A percentile compares a stretch with the other conserved stretches of the same genome.
Conservation (phyloP, 2,797 vertebrate species). For the Scolopax rusticola region DNA sequence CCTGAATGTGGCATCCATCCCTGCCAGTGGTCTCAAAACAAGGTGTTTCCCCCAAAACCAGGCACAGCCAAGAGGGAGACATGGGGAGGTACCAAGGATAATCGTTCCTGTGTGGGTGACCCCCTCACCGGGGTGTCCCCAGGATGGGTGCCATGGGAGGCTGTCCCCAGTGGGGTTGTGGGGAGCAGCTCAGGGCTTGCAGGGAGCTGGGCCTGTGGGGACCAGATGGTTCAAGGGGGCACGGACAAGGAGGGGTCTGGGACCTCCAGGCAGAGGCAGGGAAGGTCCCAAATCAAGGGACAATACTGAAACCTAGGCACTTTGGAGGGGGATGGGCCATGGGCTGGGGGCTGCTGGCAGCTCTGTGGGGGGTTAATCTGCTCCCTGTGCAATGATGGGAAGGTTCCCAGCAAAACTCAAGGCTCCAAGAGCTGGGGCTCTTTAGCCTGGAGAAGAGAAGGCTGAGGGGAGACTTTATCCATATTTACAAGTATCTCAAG, state of each 20-base stretch:
- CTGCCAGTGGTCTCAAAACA: accelerated
- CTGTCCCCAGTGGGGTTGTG: neutral
- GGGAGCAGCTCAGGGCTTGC: neutral
- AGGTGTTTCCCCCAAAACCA: neutral
- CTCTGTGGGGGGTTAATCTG: neutral
- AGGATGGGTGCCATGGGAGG: accelerated
- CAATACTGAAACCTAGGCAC: accelerated
- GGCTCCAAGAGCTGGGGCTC: no score
- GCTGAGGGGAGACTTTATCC: no score
- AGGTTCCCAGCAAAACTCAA: neutral
- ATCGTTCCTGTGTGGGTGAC: accelerated
- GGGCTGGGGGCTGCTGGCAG: neutral
- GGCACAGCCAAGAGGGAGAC: neutral
- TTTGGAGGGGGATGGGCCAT: accelerated
- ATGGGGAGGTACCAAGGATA: accelerated
- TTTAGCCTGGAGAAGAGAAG: no score
- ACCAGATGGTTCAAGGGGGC: neutral
- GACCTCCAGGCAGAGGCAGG: neutral
- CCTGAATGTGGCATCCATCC: neutral
- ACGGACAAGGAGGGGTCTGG: accelerated
- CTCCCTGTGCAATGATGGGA: neutral
- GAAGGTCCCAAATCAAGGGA: neutral
- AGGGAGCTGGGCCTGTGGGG: neutral
- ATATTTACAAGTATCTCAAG: no score
- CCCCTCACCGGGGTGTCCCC: accelerated